Conservation (phyloP, 1,140 invertebrate genomes). For the Medauroidea extradentata region DNA sequence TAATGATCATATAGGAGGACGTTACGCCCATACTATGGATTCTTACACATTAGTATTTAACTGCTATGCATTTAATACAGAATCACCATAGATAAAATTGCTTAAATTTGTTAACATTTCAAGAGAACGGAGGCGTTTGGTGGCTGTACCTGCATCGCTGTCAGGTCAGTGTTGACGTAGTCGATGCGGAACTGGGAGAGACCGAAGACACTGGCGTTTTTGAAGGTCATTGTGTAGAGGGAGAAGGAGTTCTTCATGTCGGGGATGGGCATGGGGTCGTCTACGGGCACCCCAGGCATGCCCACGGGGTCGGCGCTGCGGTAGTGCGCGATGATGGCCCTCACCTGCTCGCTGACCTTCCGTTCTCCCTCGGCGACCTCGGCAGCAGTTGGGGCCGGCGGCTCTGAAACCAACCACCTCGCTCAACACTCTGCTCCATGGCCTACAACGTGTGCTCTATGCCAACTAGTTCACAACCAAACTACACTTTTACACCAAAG, state of each 20-base stretch:
- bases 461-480: too few species aligned
- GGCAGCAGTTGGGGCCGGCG: not conserved
- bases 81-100: too few species aligned
- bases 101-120: too few species aligned
- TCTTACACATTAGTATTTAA: too few species aligned
- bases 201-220: conserved; percentile 64
- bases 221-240: conserved; percentile 65
- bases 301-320: conserved; percentile 74
- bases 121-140: too few species aligned
- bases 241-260: conserved; percentile 67
- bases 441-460: too few species aligned
- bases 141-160: conserved; percentile 58
- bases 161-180: conserved; percentile 57
- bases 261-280: conserved; percentile 74
- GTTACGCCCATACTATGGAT: too few species aligned
- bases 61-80: too few species aligned
- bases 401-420: too few species aligned
- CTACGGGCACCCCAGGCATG: conserved; percentile 67
- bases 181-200: conserved; percentile 73
- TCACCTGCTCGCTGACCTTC: conserved; percentile 59
- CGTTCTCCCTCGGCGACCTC: not conserved
- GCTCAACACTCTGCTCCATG: too few species aligned
- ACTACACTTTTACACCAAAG: too few species aligned
- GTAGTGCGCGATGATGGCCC: conserved; percentile 71
- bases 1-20: too few species aligned